Conservation (phyloP, 2,797 vertebrate genomes). For the Chloroceryle amazona region DNA sequence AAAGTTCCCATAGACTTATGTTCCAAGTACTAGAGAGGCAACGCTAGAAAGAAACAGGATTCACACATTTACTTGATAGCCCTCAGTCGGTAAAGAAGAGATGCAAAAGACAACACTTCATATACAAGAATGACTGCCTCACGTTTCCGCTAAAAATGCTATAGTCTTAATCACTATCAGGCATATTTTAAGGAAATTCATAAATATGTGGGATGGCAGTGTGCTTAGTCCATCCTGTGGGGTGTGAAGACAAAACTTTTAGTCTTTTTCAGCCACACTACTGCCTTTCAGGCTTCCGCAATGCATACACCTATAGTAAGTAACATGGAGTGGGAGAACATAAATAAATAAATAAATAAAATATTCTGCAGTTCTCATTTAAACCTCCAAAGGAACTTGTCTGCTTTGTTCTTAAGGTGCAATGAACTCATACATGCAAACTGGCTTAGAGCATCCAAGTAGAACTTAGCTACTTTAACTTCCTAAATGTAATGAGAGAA, state of each 20-base stretch:
- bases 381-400: not conserved
- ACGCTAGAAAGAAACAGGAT: not conserved
- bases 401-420: not conserved
- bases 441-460: not conserved
- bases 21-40: not conserved
- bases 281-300: not conserved
- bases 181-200: not conserved
- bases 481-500: not conserved
- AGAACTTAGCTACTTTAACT: not conserved
- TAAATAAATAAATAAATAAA: not conserved
- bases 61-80: not conserved
- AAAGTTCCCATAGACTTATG: not conserved
- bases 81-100: not conserved
- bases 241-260: not conserved
- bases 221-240: fast-evolving
- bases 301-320: not conserved
- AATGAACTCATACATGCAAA: not conserved
- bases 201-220: fast-evolving
- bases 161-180: not conserved
- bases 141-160: not conserved
- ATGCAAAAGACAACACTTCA: not conserved
- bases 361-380: not conserved
- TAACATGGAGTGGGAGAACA: fast-evolving
- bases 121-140: not conserved
- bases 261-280: not conserved